phyloP scores from a whole-genome alignment of 2,113 vertebrate genomes.

The Osmerus eperlanus region DNA sequence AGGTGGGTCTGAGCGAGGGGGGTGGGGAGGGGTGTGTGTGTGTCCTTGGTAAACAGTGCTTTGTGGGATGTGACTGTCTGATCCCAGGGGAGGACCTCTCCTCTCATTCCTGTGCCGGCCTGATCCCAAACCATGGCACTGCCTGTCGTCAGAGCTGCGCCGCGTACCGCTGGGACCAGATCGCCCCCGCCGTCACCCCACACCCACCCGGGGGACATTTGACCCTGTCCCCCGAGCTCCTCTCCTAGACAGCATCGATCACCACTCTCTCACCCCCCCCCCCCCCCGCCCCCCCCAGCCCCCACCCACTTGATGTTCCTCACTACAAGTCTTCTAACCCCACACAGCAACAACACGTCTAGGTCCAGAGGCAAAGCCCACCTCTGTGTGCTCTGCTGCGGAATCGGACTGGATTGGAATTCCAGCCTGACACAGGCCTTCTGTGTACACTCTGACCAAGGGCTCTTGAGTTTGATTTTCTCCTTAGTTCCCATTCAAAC shows the following conservation, averaged over 20 bases:
- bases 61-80: slow-evolving; percentile 74
- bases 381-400: too few relatives aligned
- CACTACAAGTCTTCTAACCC: too few relatives aligned
- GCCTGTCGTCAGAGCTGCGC: slow-evolving; percentile 27
- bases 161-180: slow-evolving; percentile 44
- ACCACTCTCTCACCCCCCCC: too few relatives aligned
- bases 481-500: slow-evolving; percentile 35
- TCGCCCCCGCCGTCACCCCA: slow-evolving; percentile 36
- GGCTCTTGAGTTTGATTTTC: slow-evolving; percentile 15
- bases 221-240: not conserved
- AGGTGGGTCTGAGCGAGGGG: slow-evolving; percentile 3
- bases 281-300: too few relatives aligned
- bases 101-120: slow-evolving; percentile 39
- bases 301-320: too few relatives aligned
- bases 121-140: slow-evolving; percentile 47
- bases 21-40: slow-evolving; percentile 41
- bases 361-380: too few relatives aligned
- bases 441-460: not conserved
- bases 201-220: too few relatives aligned
- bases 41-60: slow-evolving; percentile 73
- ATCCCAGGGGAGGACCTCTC: slow-evolving; percentile 59
- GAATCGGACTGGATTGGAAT: too few relatives aligned
- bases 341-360: too few relatives aligned
- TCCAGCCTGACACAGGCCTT: too few relatives aligned
- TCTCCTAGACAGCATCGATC: not conserved